Conservation (phyloP, 1,140 invertebrate species). For the Dryas iulia region DNA sequence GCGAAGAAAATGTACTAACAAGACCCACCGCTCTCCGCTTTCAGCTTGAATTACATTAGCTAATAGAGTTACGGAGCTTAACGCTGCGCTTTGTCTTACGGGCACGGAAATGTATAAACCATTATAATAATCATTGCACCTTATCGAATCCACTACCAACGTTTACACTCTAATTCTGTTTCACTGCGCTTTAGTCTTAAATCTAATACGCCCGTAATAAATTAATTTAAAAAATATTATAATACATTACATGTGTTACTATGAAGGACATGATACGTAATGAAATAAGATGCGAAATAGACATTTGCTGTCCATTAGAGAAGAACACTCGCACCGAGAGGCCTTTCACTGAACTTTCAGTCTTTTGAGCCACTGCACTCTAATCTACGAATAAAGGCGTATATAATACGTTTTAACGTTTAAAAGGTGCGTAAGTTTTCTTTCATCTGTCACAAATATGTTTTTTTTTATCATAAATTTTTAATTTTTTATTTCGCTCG, state of each 20-base stretch:
- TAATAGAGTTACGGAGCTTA: no score
- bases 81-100: no score
- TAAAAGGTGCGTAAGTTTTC: conserved; percentile 9
- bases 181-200: no score
- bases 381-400: background rate
- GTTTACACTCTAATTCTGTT: no score
- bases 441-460: conserved; percentile 5
- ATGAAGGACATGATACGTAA: conserved; percentile 15
- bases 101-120: no score
- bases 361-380: conserved; percentile 17
- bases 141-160: no score
- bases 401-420: background rate
- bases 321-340: conserved; percentile 20
- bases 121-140: no score
- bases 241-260: background rate
- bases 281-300: conserved; percentile 26
- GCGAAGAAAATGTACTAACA: no score
- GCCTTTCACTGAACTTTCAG: conserved; percentile 7
- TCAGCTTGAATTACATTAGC: no score
- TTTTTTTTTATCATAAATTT: background rate
- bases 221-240: background rate
- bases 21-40: no score
- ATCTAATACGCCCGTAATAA: conserved; percentile 17
- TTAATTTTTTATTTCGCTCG: background rate
- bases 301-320: conserved; percentile 29